phyloP scores from a whole-genome alignment of 2,888 invertebrate species.

The Xanthia icteritia region DNA sequence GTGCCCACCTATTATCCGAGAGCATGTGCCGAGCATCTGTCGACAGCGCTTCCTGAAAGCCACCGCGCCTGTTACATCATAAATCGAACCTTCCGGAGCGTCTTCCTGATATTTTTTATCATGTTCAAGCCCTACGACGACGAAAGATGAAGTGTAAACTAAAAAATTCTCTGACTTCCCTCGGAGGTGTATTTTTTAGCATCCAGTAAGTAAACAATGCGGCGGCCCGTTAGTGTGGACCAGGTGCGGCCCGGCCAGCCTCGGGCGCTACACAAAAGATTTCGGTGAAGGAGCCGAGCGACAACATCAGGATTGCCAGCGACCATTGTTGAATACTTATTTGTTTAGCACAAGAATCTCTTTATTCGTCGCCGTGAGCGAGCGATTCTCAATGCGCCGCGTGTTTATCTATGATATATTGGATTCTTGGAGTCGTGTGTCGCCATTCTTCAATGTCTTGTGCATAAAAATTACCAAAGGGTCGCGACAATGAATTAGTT shows the following conservation, averaged over 20 bases:
- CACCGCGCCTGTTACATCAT: conserved; percentile 85
- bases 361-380: conserved; percentile 77
- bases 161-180: conserved; percentile 82
- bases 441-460: conserved; percentile 74
- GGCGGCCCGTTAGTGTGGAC: conserved; percentile 78
- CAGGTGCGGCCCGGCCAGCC: conserved; percentile 84
- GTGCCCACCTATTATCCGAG: conserved; percentile 82
- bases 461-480: conserved; percentile 71
- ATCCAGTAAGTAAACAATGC: conserved; percentile 83
- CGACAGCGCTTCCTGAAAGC: conserved; percentile 86
- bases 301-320: conserved; percentile 80
- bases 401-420: conserved; percentile 87
- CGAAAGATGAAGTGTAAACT: conserved; percentile 89
- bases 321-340: conserved; percentile 81
- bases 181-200: conserved; percentile 84
- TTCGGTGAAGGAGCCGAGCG: conserved; percentile 85
- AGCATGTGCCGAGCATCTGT: conserved; percentile 89
- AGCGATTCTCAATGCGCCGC: conserved; percentile 76
- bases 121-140: conserved; percentile 83
- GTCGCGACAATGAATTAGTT: conserved; percentile 73
- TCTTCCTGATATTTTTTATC: conserved; percentile 87
- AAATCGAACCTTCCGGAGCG: conserved; percentile 88
- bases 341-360: conserved; percentile 85
- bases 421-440: conserved; percentile 78
- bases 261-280: conserved; percentile 86